phyloP scores from a whole-genome alignment of 1,140 invertebrate genomes.

The Drosophila bocki region DNA sequence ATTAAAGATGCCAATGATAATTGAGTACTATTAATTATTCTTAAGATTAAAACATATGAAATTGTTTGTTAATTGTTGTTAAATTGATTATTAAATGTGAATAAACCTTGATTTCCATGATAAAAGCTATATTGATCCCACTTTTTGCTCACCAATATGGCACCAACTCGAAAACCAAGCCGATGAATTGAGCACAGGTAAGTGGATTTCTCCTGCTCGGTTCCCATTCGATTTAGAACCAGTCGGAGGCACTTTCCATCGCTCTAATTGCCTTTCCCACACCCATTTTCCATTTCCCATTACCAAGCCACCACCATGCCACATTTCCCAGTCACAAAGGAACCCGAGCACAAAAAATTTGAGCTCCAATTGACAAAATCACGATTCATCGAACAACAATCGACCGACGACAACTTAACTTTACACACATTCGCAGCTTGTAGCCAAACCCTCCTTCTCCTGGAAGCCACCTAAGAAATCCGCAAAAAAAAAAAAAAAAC shows the following conservation, averaged over 20 bases:
- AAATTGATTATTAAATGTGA: no score
- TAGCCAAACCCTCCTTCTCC: conserved; percentile 28
- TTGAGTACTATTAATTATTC: no score
- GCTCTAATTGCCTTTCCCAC: conserved; percentile 63
- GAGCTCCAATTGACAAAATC: conserved; percentile 67
- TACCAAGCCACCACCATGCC: conserved; percentile 18
- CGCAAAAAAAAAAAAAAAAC: not conserved
- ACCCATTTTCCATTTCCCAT: conserved; percentile 41
- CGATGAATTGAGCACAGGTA: not conserved
- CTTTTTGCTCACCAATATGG: not conserved
- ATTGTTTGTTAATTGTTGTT: no score
- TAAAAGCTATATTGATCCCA: not conserved
- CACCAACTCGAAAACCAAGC: not conserved
- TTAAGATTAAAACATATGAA: no score
- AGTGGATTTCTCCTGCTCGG: conserved; percentile 10
- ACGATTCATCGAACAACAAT: conserved; percentile 64
- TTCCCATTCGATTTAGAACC: conserved; percentile 34
- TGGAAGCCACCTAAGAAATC: conserved; percentile 24
- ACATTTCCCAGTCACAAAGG: conserved; percentile 45
- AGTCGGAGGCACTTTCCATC: conserved; percentile 34
- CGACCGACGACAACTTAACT: conserved; percentile 73
- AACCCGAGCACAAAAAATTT: conserved; percentile 53
- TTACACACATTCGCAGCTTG: conserved; percentile 58
- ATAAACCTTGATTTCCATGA: no score
- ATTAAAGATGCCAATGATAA: no score